A percentile compares a stretch with the other conserved stretches of the same genome.
These are phyloP conservation scores for Augiades crinisus DNA, from an alignment of 2,888 invertebrate species.

Conservation along the genomic window DNA sequence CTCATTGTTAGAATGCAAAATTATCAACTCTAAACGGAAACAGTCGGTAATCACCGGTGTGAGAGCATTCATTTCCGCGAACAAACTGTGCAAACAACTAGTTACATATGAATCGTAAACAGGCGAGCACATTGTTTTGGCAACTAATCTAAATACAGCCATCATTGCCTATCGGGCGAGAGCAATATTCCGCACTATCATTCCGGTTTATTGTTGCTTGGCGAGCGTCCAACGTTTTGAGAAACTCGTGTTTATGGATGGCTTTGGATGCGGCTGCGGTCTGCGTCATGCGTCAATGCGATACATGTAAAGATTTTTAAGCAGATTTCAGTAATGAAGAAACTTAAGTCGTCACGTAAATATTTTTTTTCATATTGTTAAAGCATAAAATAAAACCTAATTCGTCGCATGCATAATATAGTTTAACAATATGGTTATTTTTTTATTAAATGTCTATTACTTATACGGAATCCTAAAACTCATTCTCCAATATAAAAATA, in stretches of 20 bases:
- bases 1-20: too few relatives aligned
- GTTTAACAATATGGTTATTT: too few relatives aligned
- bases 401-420: too few relatives aligned
- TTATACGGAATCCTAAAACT: too few relatives aligned
- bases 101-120: neutral
- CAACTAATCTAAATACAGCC: constrained; percentile 23
- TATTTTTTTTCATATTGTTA: too few relatives aligned
- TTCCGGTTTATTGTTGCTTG: constrained; percentile 17
- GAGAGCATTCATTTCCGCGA: constrained; percentile 9
- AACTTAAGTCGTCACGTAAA: too few relatives aligned
- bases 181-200: constrained; percentile 21
- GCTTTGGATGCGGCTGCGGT: neutral
- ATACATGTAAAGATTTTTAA: too few relatives aligned
- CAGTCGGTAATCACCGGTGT: neutral
- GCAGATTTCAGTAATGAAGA: too few relatives aligned
- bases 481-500: too few relatives aligned
- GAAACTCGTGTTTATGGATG: constrained; percentile 8
- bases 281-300: neutral
- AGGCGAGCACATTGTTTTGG: constrained; percentile 16
- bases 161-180: constrained; percentile 8
- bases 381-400: too few relatives aligned
- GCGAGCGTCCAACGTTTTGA: constrained; percentile 8
- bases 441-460: too few relatives aligned
- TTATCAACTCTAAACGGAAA: too few relatives aligned
- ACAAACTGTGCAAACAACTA: neutral